Evolutionary conservation across 2,888 invertebrate species (phyloP).

Genomic region (Eulithis prunata): DNA sequence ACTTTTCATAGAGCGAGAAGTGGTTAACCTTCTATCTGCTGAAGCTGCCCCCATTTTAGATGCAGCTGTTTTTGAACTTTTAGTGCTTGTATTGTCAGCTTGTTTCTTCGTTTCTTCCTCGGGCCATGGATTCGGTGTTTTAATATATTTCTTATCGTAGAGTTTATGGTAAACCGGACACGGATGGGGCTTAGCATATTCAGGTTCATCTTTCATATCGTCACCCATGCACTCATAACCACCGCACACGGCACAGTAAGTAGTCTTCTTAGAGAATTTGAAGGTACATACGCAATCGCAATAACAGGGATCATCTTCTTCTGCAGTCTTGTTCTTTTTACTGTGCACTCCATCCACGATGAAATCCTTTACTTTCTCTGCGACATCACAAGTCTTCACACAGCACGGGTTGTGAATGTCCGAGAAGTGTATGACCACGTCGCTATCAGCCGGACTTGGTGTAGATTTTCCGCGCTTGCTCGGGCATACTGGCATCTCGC

Average conservation of each 20-base stretch:
- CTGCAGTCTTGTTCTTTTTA: slow-evolving; percentile 48
- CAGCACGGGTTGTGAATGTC: slow-evolving; percentile 72
- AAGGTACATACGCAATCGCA: slow-evolving; percentile 76
- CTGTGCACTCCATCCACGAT: slow-evolving; percentile 59
- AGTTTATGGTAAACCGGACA: slow-evolving; percentile 77
- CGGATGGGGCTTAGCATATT: slow-evolving; percentile 67
- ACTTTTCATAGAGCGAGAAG: slow-evolving; percentile 48
- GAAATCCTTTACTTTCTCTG: slow-evolving; percentile 71
- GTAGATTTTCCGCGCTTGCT: slow-evolving; percentile 41
- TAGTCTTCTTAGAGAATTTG: slow-evolving; percentile 69
- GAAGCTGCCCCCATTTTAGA: slow-evolving; percentile 30
- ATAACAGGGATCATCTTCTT: slow-evolving; percentile 63
- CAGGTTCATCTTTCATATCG: slow-evolving; percentile 66
- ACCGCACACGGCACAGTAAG: slow-evolving; percentile 75
- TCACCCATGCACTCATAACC: slow-evolving; percentile 75
- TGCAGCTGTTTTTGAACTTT: slow-evolving; percentile 51
- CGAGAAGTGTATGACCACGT: slow-evolving; percentile 61
- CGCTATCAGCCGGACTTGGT: slow-evolving; percentile 73
- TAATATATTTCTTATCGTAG: slow-evolving; percentile 67
- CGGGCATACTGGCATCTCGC: slow-evolving; percentile 55
- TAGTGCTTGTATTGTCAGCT: slow-evolving; percentile 49
- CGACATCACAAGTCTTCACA: slow-evolving; percentile 68
- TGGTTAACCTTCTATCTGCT: slow-evolving; percentile 37
- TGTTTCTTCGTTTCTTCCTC: slow-evolving; percentile 53
- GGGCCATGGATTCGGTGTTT: slow-evolving; percentile 66